These are phyloP conservation scores for Crematogaster levior DNA, from an alignment of 2,888 invertebrate genomes.

Conservation along the genomic window DNA sequence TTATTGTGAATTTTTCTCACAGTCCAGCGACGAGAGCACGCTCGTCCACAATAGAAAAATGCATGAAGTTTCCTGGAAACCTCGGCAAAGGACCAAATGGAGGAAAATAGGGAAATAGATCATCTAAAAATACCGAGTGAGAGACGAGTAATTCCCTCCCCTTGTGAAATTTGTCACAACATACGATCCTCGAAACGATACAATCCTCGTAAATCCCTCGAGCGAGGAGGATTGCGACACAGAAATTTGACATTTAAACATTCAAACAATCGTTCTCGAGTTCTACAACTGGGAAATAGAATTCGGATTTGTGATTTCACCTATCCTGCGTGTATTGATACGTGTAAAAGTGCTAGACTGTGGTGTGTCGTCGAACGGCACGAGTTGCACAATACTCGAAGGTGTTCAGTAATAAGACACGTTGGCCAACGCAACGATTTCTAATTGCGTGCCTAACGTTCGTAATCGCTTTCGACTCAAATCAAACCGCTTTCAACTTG, in stretches of 20 bases:
- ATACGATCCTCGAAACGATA: too few relatives aligned
- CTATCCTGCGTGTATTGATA: background rate
- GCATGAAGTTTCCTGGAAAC: conserved; percentile 59
- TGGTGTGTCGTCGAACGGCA: conserved; percentile 10
- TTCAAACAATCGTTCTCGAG: too few relatives aligned
- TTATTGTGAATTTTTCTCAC: conserved; percentile 47
- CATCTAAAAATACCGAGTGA: conserved; percentile 58
- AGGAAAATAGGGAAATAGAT: conserved; percentile 63
- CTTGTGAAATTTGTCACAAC: conserved; percentile 51
- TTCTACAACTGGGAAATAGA: too few relatives aligned
- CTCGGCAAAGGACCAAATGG: conserved; percentile 41
- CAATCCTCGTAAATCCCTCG: background rate
- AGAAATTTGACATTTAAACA: background rate
- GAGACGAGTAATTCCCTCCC: conserved; percentile 38
- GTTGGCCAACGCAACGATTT: conserved; percentile 53
- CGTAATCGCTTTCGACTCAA: conserved; percentile 48
- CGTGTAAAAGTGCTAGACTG: background rate
- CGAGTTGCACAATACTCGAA: conserved; percentile 51
- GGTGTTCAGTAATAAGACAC: conserved; percentile 42
- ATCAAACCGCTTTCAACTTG: conserved; percentile 43
- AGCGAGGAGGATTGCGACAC: background rate
- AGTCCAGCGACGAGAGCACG: conserved; percentile 59
- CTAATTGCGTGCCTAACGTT: conserved; percentile 55
- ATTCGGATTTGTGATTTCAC: conserved; percentile 30
- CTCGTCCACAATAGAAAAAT: conserved; percentile 48